Evolutionary conservation across 1,140 invertebrate genomes (phyloP), one percentile per base, ranked within the genome.

Genomic region (Mactra quadrangularis): DNA sequence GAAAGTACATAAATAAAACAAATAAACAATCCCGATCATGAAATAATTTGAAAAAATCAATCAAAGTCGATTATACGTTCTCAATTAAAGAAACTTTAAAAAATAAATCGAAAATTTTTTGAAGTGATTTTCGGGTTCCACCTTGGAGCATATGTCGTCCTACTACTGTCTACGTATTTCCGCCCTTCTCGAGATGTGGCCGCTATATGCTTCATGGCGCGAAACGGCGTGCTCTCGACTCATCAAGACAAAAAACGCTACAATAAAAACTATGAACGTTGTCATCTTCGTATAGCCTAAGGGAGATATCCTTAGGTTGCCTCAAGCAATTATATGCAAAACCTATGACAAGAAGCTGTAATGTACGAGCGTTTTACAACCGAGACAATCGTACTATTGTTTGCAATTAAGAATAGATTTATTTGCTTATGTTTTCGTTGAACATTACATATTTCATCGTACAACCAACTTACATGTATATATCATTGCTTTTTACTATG

Each of bases 251-350:
- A 45, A 29, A 55, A 27, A 38, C 27, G 70, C 25, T 41, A 35
- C 50, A 55, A 72, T 55, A 55, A 72, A 72, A 57, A 55, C 13
- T 31, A 29, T 17, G 52, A 72, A 47, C 47, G 35, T 55, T 72
- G 50, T 57, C 35, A 41, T 72, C 70, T 72, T 57, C 52, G 19
- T 11, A 38, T 57, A 17, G 70, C 70, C 52, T 22, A 47, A 41
- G 70, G 70, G 6, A 6, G 27, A 13, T 25, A 35, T 31, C 50
- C 70, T 47, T 57, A 31, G n/a, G 70, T 57, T 33, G 41, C 72
- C 72, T 76, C 57, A 45, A 41, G 72, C 35, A 19, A 62, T 76
- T 17, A 41, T 55, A 72, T 41, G 35, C 35, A 76, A 76, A 76
- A 59, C 27, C 57, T 57, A 38, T 76, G 72, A 76, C 72, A 62